Conservation (phyloP, 2,113 vertebrate species). For the Girardinichthys multiradiatus region DNA sequence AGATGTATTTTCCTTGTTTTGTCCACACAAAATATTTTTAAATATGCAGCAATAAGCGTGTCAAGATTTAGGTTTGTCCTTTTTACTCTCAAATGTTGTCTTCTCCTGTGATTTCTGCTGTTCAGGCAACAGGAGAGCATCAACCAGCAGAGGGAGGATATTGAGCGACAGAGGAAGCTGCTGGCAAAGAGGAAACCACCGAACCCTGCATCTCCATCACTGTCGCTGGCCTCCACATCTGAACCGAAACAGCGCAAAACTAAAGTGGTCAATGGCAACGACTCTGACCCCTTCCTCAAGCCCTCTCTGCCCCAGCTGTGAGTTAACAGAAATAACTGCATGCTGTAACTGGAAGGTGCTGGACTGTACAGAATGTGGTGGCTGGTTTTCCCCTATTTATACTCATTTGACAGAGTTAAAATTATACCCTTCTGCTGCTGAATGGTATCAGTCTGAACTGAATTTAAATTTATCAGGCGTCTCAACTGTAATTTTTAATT, state of each 20-base stretch:
- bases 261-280: conserved; percentile 98
- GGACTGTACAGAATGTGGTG: background rate
- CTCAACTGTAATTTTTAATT: background rate
- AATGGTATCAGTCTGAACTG: background rate
- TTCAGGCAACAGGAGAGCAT: conserved; percentile 97
- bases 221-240: conserved; percentile 90
- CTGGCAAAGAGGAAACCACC: conserved; percentile 98
- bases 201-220: conserved; percentile 90
- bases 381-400: background rate
- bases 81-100: background rate
- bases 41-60: too few relatives aligned
- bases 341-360: background rate
- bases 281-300: conserved; percentile 97
- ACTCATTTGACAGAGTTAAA: background rate
- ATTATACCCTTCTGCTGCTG: background rate
- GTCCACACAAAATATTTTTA: too few relatives aligned
- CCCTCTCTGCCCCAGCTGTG: conserved; percentile 97
- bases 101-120: conserved; percentile 30
- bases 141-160: conserved; percentile 99
- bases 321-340: conserved; percentile 69
- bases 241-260: conserved; percentile 98
- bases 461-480: background rate
- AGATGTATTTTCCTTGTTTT: background rate
- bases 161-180: conserved; percentile 98
- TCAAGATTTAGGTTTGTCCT: background rate